Base-by-base conservation (phyloP, 2,113 vertebrate species). In the Polyodon spathula region DNA sequence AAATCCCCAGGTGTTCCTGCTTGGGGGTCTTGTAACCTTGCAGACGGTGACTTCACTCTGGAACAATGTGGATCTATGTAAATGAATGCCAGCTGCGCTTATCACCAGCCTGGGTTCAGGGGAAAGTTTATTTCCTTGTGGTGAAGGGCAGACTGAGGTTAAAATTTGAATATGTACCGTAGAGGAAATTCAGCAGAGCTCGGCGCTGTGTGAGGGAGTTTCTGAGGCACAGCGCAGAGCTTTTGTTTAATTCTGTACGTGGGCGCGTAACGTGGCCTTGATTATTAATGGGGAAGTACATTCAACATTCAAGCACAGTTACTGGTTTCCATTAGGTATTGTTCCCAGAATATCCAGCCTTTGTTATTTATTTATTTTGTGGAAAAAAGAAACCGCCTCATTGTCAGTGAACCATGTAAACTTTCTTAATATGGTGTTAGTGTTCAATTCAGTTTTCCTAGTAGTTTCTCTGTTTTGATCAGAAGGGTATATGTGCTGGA, bases 1-100 rank as follows among this genome's bases (percentile, higher is more conserved):
- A n/a, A n/a, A n/a, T n/a, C n/a, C n/a, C n/a, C n/a, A n/a, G n/a
- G n/a, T n/a, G n/a, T n/a, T n/a, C n/a, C n/a, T n/a, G n/a, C n/a
- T n/a, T n/a, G n/a, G n/a, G 70, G 68, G 64, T 70, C 70, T 75
- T 55, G 63, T 85, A 86, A 90, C 87, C 84, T 91, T 92, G 85
- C 63, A 82, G 75, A 71, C 67, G 67, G 73, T 84, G 83, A 86
- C 81, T 88, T 76, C 71, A 85, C 83, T 85, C 82, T 73, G 77
- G 83, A 86, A 87, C 84, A 85, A 82, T 84, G 78, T 86, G 84
- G 78, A 84, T 87, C 86, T 83, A 87, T 88, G 83, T 85, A 85
- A 91, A 89, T 93, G 87, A 87, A 82, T 86, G 79, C 86, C 89
- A 78, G 80, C 84, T 87, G 79, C 85, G 86, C 87, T 90, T 90